Base-by-base conservation (phyloP, 2,888 invertebrate genomes). In the Cancer borealis region DNA sequence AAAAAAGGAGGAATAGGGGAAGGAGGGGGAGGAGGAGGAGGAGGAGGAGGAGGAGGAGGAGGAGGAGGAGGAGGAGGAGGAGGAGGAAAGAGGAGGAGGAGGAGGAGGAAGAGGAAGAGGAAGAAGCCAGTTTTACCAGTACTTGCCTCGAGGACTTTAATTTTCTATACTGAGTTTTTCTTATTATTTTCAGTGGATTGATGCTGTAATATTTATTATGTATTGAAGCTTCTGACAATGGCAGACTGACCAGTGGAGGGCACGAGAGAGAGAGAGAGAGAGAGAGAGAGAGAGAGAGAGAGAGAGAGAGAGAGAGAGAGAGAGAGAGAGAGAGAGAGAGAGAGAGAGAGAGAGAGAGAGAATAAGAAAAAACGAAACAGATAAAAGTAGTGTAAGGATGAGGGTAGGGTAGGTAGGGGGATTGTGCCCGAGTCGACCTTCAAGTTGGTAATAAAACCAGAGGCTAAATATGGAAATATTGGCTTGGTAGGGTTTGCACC, bases 401-500 rank as follows among this genome's bases (percentile, higher is more conserved):
- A 21, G 30, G n/a, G 54, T 14, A 30, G 90, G 49, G 26, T 30
- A 90, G 26, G 49, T 0, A 54, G 39, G 73, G 92, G 84, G 30
- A 91, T 17, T 87, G 87, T 54, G 90, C 45, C 93, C 93, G 47
- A 14, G 30, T 79, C 90, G 90, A 66, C 93, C 93, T 89, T 93
- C 93, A 89, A 47, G 79, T 54, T 30, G 90, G 79, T 90, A 93
- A 90, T 90, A 93, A 93, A 93, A 89, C 90, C 89, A 79, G 47
- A 45, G 93, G 79, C 93, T 93, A 93, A 89, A 93, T 93, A 93
- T 90, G 93, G 93, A 90, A 93, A 93, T 93, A 93, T 93, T 93
- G 93, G 90, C 90, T 90, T n/a, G 93, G 90, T 89, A 90, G 90
- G 93, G 90, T 93, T 90, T 89, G 93, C 93, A 93, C 89, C 93